Evolutionary conservation across 1,140 invertebrate genomes (phyloP).

Genomic region (Latrodectus geometricus): DNA sequence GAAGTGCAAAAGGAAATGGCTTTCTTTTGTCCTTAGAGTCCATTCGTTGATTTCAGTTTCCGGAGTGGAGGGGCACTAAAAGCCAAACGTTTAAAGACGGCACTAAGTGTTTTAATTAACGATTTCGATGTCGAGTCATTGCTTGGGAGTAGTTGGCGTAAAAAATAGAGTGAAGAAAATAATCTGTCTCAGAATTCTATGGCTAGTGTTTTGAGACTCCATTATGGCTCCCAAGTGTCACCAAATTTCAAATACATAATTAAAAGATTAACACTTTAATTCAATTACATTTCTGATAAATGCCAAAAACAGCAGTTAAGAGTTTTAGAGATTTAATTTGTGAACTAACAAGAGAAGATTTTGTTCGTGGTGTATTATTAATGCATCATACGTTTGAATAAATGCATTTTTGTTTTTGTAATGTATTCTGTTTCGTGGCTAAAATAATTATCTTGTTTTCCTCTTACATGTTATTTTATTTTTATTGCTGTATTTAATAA

Average conservation of each 20-base stretch:
- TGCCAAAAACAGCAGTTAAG: too few species aligned
- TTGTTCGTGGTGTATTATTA: too few species aligned
- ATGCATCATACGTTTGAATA: too few species aligned
- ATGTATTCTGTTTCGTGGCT: too few species aligned
- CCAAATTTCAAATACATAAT: not conserved
- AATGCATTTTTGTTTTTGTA: too few species aligned
- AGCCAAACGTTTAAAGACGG: slow-evolving; percentile 24
- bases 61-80: not conserved
- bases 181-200: not conserved
- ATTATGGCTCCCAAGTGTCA: not conserved
- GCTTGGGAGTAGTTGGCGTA: not conserved
- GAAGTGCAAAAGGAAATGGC: slow-evolving; percentile 50
- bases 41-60: slow-evolving; percentile 44
- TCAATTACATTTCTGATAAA: too few species aligned
- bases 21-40: not conserved
- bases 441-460: too few species aligned
- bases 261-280: too few species aligned
- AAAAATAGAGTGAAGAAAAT: not conserved
- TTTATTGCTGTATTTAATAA: too few species aligned
- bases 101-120: slow-evolving; percentile 44
- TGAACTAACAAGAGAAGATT: too few species aligned
- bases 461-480: too few species aligned
- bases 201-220: not conserved
- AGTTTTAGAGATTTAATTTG: too few species aligned
- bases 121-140: not conserved